Evolutionary conservation across 1,140 invertebrate genomes (phyloP).

Genomic region (Meloidogyne exigua): DNA sequence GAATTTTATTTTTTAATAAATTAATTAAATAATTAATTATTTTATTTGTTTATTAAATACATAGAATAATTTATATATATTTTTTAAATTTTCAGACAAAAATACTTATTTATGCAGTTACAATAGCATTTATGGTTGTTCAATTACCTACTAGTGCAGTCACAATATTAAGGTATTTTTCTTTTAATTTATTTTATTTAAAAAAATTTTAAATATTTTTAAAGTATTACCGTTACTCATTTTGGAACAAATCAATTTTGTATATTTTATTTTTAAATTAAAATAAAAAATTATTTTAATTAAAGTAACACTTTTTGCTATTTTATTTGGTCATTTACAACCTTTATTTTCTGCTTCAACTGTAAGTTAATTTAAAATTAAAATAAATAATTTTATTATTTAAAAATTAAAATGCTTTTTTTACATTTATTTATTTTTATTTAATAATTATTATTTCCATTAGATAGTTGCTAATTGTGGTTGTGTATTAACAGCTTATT

Average conservation of each 20-base stretch:
- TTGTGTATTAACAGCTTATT: slow-evolving; percentile 61
- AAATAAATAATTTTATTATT: slow-evolving; percentile 30
- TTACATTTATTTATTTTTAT: no score
- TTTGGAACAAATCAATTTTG: slow-evolving; percentile 58
- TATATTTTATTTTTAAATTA: slow-evolving; percentile 16
- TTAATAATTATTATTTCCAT: no score
- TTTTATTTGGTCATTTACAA: slow-evolving; percentile 52
- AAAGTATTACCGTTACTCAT: slow-evolving; percentile 62
- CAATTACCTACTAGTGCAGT: slow-evolving; percentile 60
- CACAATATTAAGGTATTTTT: slow-evolving; percentile 40
- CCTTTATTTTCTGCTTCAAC: slow-evolving; percentile 38
- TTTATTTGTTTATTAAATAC: no score
- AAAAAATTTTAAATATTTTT: slow-evolving; percentile 39
- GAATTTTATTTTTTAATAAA: neutral
- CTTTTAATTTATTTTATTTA: neutral
- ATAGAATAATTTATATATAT: neutral
- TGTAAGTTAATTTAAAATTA: slow-evolving; percentile 34
- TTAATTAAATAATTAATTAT: no score
- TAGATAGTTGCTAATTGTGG: slow-evolving; percentile 59
- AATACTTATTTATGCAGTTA: slow-evolving; percentile 63
- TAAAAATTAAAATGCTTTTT: no score
- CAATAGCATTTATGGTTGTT: slow-evolving; percentile 59
- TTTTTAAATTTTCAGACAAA: slow-evolving; percentile 40
- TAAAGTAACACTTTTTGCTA: slow-evolving; percentile 39
- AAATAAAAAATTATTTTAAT: neutral